Evolutionary conservation across 2,797 vertebrate species (phyloP), one percentile per base, ranked within the genome.

Genomic region (Parotocinclus haroldoi): DNA sequence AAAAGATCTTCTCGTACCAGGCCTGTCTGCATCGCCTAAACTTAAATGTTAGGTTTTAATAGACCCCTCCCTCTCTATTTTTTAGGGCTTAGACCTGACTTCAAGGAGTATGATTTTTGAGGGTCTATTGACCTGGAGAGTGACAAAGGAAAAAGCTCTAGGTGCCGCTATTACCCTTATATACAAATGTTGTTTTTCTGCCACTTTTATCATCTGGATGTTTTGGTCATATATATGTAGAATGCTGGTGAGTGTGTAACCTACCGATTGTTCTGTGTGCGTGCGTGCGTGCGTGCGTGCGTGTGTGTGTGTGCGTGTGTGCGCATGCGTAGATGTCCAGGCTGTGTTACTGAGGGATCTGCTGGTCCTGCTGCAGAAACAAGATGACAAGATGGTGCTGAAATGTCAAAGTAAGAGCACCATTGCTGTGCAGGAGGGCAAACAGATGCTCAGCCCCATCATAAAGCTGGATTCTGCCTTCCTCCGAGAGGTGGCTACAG

Each of bases 131-230:
- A 92, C 81, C 1, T 96, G 95, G 95, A 91, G 76, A 68, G 86
- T 96, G 60, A 95, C 92, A n/a, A 95, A 90, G 75, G 94, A 97
- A 80, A 97, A 97, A 79, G 86, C 92, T 36, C 80, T 96, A 9
- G 95, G 95, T 95, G 86, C 89, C n/a, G n/a, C n/a, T n/a, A n/a
- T n/a, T n/a, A n/a, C n/a, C n/a, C n/a, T n/a, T n/a, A n/a, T n/a
- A n/a, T n/a, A n/a, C n/a, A n/a, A n/a, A n/a, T n/a, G n/a, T n/a
- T n/a, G n/a, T n/a, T n/a, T n/a, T n/a, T n/a, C n/a, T n/a, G n/a
- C n/a, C n/a, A n/a, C n/a, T n/a, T n/a, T n/a, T n/a, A n/a, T n/a
- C n/a, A n/a, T n/a, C n/a, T n/a, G n/a, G n/a, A n/a, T n/a, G n/a
- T n/a, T n/a, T n/a, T n/a, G n/a, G n/a, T n/a, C n/a, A n/a, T n/a